Evolutionary conservation across 2,113 vertebrate genomes (phyloP).

Genomic region (Pygoscelis adeliae): DNA sequence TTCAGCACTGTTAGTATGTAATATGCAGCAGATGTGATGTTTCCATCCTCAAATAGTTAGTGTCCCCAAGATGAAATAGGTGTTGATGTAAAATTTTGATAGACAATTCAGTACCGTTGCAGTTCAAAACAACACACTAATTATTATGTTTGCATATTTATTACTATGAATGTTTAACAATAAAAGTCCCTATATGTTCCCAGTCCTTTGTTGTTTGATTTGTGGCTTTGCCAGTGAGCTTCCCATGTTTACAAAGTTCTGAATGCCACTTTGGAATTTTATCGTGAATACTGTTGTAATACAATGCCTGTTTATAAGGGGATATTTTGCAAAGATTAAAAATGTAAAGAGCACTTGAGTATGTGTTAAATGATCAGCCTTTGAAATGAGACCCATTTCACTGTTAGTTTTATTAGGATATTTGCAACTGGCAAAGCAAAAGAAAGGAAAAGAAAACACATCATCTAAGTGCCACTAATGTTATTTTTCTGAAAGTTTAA

Average conservation of each 20-base stretch:
- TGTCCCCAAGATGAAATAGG: not conserved
- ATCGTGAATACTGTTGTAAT: not conserved
- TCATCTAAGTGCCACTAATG: not conserved
- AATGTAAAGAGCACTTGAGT: not conserved
- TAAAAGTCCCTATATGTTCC: not conserved
- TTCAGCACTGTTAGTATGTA: not conserved
- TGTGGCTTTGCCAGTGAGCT: not conserved
- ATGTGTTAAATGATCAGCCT: not conserved
- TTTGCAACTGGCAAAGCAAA: not conserved
- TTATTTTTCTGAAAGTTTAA: not conserved
- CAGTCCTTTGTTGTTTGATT: not conserved
- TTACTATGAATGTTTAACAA: not conserved
- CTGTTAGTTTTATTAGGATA: conserved; percentile 14
- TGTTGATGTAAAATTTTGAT: not conserved
- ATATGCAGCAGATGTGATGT: not conserved
- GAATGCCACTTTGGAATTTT: not conserved
- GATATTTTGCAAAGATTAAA: not conserved
- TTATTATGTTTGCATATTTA: not conserved
- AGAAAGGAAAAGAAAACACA: not conserved
- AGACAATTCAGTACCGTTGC: not conserved
- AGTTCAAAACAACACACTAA: not conserved
- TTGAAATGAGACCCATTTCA: conserved; percentile 1
- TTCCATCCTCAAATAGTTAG: not conserved
- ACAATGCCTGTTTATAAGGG: not conserved
- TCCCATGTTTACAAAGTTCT: not conserved